Percentiles rank a stretch among this genome's conserved stretches.
Evolutionary conservation across 2,113 vertebrate species (phyloP).

Genomic region (Nanorana parkeri): DNA sequence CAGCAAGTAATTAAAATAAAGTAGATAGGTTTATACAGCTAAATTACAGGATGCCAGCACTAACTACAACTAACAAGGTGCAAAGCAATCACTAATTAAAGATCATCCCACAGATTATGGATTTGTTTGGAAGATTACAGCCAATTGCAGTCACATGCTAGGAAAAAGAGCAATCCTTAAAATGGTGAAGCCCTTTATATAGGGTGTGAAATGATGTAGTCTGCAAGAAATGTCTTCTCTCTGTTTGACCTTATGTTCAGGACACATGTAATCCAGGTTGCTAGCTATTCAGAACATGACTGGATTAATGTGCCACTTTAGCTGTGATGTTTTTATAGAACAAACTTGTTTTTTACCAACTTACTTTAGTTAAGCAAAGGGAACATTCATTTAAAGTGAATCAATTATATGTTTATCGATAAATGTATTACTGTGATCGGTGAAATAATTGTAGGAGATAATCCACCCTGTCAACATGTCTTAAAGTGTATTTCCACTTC

Average conservation of each 20-base stretch:
- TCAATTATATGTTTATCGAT: no score
- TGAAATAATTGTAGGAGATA: no score
- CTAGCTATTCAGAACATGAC: background rate
- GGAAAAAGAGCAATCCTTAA: constrained; percentile 33
- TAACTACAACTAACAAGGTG: constrained; percentile 43
- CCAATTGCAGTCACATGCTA: constrained; percentile 36
- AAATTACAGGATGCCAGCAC: constrained; percentile 49
- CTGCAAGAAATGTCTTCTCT: background rate
- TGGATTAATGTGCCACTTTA: background rate
- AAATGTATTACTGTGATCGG: no score
- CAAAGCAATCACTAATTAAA: constrained; percentile 48
- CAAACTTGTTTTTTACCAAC: background rate
- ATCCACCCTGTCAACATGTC: no score
- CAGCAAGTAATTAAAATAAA: constrained; percentile 30
- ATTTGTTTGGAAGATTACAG: constrained; percentile 45
- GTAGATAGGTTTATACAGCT: constrained; percentile 24
- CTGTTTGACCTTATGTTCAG: constrained; percentile 19
- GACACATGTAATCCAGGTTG: constrained; percentile 23
- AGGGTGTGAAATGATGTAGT: background rate
- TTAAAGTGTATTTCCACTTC: no score
- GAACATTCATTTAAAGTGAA: background rate
- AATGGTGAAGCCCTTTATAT: background rate
- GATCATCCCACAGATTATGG: constrained; percentile 32
- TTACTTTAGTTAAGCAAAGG: background rate
- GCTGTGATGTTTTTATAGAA: background rate